A percentile compares a stretch with the other conserved stretches of the same genome.
Evolutionary conservation across 2,113 vertebrate genomes (phyloP).

Genomic region (Heterochromis multidens): DNA sequence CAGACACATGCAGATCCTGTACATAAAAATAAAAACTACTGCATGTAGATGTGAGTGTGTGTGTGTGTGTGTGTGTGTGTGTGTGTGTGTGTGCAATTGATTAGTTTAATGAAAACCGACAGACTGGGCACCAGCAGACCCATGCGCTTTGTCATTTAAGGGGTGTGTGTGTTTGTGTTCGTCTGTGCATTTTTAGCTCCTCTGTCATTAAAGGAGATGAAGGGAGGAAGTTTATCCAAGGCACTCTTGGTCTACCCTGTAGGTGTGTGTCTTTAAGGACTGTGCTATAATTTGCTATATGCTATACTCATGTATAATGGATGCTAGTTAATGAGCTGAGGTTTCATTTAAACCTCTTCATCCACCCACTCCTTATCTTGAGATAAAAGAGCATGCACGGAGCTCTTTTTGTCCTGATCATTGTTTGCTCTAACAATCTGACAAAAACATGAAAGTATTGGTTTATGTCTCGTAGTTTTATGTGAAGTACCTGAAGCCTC

Average conservation of each 20-base stretch:
- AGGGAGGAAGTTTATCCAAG: slow-evolving; percentile 10
- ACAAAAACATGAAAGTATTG: background rate
- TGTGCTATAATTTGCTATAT: background rate
- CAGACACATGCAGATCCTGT: background rate
- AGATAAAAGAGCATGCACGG: background rate
- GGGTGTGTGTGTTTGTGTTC: background rate
- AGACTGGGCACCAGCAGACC: background rate
- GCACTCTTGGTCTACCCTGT: background rate
- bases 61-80: background rate
- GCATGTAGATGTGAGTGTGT: background rate
- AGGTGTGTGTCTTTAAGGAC: background rate
- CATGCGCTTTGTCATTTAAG: slow-evolving; percentile 18
- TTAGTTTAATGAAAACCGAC: background rate
- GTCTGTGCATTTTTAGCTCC: slow-evolving; percentile 1
- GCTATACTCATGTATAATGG: background rate
- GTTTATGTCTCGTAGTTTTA: background rate
- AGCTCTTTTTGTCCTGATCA: background rate
- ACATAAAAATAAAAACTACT: background rate
- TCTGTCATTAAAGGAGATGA: slow-evolving; percentile 49
- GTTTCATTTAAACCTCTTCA: background rate
- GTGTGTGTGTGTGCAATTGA: background rate
- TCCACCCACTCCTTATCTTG: background rate
- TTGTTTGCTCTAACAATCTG: background rate
- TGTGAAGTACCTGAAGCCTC: background rate
- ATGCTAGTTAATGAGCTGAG: background rate